phyloP scores from a whole-genome alignment of 2,888 invertebrate species.

The Synanthedon formicaeformis region DNA sequence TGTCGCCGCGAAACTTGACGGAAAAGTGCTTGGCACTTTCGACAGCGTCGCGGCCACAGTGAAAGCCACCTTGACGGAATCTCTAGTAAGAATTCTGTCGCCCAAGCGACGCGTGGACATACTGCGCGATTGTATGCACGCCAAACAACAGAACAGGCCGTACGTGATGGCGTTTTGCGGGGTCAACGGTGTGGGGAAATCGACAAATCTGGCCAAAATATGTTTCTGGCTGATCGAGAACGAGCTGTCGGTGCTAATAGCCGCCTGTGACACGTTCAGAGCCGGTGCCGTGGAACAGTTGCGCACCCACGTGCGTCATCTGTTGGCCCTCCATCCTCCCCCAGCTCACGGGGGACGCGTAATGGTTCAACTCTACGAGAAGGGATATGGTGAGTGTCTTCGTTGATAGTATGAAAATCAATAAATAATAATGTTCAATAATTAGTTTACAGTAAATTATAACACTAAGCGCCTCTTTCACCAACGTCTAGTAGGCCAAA shows the following conservation, averaged over 20 bases:
- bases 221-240: slow-evolving; percentile 99
- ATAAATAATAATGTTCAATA: too few relatives aligned
- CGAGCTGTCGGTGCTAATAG: slow-evolving; percentile 93
- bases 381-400: slow-evolving; percentile 82
- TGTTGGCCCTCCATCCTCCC: slow-evolving; percentile 93
- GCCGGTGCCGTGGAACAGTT: slow-evolving; percentile 99
- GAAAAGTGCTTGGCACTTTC: slow-evolving; percentile 93
- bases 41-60: slow-evolving; percentile 92
- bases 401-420: too few relatives aligned
- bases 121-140: slow-evolving; percentile 93
- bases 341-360: slow-evolving; percentile 75
- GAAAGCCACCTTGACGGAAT: slow-evolving; percentile 87
- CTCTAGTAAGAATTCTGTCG: slow-evolving; percentile 93
- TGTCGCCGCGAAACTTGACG: slow-evolving; percentile 89
- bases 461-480: too few relatives aligned
- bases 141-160: slow-evolving; percentile 84
- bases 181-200: slow-evolving; percentile 98
- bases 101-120: slow-evolving; percentile 97
- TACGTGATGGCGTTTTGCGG: slow-evolving; percentile 98
- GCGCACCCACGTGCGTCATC: slow-evolving; percentile 91
- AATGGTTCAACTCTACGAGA: slow-evolving; percentile 97
- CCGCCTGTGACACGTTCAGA: slow-evolving; percentile 99
- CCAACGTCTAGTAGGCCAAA: too few relatives aligned
- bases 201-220: slow-evolving; percentile 98
- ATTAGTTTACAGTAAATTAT: too few relatives aligned